Evolutionary conservation across 2,113 vertebrate species (phyloP), one percentile per base, ranked within the genome.

Genomic region (Ameiurus melas): DNA sequence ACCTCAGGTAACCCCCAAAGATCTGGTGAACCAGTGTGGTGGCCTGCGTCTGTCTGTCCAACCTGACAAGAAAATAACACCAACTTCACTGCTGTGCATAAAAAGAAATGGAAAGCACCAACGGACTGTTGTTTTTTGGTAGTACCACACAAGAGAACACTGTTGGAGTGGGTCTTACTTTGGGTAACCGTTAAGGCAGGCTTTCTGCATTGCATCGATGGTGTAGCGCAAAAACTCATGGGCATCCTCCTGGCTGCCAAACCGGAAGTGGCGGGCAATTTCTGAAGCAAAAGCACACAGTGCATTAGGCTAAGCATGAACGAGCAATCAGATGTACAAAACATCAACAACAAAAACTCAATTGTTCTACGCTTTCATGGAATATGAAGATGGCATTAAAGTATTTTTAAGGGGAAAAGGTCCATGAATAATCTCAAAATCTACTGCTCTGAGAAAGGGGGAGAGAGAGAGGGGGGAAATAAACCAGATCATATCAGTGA

Each of bases 191-290:
- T 95, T 97, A 33, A 99, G 93, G 91, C 98, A 99, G 92, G 98
- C 97, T 93, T 96, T 97, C 94, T 99, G 98, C 98, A 99, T 99
- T 92, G 98, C 98, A 0, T 99, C 98, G 0, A 99, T 96, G 88
- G 97, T 97, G 90, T 98, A 99, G 16, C 98, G 96, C 90, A 99
- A 91, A 91, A 99, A 99, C 84, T 99, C 98, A 0, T 99, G 98
- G 0, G 98, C 98, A 0, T 99, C 98, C 92, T 99, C 98, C 89
- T 99, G 98, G 87, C 94, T 97, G 51, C 98, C 98, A 0, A 99
- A 98, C 79, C 94, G 97, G 94, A 99, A 96, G 87, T 99, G 97
- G 83, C 95, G 95, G 84, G 98, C 97, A 17, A 99, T 99, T 94
- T 98, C 98, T 83, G 57, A 36, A 43, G 80, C 10, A 27, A 83